Conservation (phyloP, 2,797 vertebrate species). For the Typhlichthys subterraneus region DNA sequence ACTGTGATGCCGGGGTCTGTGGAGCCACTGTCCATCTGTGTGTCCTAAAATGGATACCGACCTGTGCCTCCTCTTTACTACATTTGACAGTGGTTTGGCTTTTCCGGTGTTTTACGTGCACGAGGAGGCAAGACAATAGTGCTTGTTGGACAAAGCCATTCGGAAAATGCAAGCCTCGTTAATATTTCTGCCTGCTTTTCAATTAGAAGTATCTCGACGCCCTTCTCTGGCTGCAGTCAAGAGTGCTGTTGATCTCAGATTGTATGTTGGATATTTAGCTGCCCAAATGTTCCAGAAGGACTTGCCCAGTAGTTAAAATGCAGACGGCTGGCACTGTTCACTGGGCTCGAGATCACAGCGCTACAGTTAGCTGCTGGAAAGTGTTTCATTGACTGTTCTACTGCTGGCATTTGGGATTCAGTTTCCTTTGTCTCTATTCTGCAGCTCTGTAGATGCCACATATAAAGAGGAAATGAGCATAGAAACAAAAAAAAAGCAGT, state of each 20-base stretch:
- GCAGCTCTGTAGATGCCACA: constrained; percentile 1
- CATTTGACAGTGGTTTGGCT: constrained; percentile 55
- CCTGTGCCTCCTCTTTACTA: constrained; percentile 43
- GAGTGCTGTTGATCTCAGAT: constrained; percentile 32
- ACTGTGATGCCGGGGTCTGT: constrained; percentile 43
- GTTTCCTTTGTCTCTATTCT: constrained; percentile 11
- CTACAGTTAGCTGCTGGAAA: constrained; percentile 16
- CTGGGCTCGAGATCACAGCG: constrained; percentile 5
- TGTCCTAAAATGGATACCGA: constrained; percentile 50
- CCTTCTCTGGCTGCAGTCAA: constrained; percentile 38
- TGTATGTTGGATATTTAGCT: constrained; percentile 36
- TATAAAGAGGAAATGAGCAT: not conserved
- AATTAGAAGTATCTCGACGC: constrained; percentile 38
- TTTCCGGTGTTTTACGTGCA: too few relatives aligned
- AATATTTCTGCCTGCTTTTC: constrained; percentile 39
- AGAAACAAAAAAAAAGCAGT: too few relatives aligned
- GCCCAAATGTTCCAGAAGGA: constrained; percentile 36
- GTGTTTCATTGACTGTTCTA: constrained; percentile 15
- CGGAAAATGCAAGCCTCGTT: constrained; percentile 38
- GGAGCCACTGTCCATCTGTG: constrained; percentile 74
- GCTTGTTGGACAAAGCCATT: constrained; percentile 47
- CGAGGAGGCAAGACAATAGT: constrained; percentile 49
- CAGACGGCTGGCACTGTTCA: constrained; percentile 13
- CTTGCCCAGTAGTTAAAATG: constrained; percentile 25
- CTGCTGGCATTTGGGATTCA: constrained; percentile 13